Conservation (phyloP, 2,113 vertebrate species). For the Potamarius usumacintae region DNA sequence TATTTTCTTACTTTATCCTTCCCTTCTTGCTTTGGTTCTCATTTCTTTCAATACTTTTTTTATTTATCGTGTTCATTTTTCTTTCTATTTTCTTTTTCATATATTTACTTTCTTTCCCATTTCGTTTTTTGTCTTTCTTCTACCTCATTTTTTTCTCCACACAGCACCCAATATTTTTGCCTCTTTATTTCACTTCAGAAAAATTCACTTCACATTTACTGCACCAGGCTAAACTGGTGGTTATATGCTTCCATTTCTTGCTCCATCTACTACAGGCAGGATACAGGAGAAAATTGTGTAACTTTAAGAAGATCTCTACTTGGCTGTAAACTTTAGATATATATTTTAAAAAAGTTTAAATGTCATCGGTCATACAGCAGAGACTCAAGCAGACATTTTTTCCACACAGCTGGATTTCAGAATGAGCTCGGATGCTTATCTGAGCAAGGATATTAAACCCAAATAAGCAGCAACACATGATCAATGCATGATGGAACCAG, state of each 20-base stretch:
- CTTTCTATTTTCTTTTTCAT: background rate
- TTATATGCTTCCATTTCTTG: background rate
- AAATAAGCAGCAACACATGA: slow-evolving; percentile 48
- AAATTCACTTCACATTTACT: background rate
- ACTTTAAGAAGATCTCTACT: background rate
- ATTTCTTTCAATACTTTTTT: background rate
- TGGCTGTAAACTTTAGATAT: background rate
- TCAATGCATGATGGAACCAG: slow-evolving; percentile 58
- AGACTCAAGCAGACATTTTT: slow-evolving; percentile 22
- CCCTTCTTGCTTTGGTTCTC: background rate
- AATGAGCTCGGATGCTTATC: slow-evolving; percentile 30
- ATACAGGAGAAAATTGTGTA: background rate
- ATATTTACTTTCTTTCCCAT: background rate
- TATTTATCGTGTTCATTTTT: no score
- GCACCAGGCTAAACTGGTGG: background rate
- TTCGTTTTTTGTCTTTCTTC: background rate
- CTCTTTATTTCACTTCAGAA: background rate
- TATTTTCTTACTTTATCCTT: background rate
- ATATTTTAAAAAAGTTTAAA: slow-evolving; percentile 41
- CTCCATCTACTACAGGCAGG: background rate
- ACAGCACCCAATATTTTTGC: background rate
- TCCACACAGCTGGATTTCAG: slow-evolving; percentile 45
- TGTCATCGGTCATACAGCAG: slow-evolving; percentile 21
- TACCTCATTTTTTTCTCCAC: background rate
- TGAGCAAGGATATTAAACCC: slow-evolving; percentile 42